A percentile compares a stretch with the other conserved stretches of the same genome.
phyloP scores from a whole-genome alignment of 2,888 invertebrate species.

The Sarcophaga rosellei region DNA sequence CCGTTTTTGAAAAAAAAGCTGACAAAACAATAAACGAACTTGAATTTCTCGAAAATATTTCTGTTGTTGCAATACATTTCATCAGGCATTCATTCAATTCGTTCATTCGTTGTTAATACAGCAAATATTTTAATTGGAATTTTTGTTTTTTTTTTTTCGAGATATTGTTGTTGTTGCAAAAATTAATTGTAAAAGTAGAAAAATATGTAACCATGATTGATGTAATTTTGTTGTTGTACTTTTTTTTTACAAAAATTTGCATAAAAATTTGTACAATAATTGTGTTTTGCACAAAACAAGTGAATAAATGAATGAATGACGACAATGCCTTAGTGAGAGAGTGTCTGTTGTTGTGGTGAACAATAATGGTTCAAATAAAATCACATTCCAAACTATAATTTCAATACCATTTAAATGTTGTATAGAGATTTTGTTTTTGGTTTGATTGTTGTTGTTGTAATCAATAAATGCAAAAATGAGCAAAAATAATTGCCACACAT shows the following conservation, averaged over 20 bases:
- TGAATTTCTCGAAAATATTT: too few species aligned
- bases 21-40: too few species aligned
- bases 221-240: background rate
- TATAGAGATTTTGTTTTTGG: background rate
- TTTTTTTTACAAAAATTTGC: conserved; percentile 42
- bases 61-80: too few species aligned
- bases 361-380: conserved; percentile 52
- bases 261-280: conserved; percentile 58
- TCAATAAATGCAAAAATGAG: conserved; percentile 45
- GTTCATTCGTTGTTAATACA: background rate
- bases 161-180: background rate
- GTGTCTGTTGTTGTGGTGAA: background rate
- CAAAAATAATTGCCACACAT: conserved; percentile 26
- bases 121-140: conserved; percentile 44
- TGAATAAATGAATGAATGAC: background rate
- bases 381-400: conserved; percentile 76
- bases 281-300: conserved; percentile 21
- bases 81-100: too few species aligned
- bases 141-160: conserved; percentile 2
- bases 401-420: conserved; percentile 75
- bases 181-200: conserved; percentile 7
- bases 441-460: conserved; percentile 46
- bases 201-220: conserved; percentile 36
- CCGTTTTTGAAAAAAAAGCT: too few species aligned
- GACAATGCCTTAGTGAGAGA: background rate